Percentiles rank a stretch among this genome's conserved stretches.
phyloP scores from a whole-genome alignment of 2,888 invertebrate genomes.

The Scaptomyza polygonia region DNA sequence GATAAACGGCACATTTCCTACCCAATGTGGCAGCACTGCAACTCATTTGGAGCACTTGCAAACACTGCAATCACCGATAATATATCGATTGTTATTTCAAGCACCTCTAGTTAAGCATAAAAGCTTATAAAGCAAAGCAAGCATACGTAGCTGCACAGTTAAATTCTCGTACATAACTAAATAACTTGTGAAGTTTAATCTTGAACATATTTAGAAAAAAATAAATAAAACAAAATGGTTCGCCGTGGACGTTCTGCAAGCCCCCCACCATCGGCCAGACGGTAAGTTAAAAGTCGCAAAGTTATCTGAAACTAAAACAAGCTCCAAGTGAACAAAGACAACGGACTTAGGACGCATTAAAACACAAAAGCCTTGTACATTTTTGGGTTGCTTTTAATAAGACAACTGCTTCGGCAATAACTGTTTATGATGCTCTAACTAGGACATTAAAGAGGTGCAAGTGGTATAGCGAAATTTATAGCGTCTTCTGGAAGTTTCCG shows the following conservation, averaged over 20 bases:
- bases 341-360: constrained; percentile 1
- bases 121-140: constrained; percentile 53
- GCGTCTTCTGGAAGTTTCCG: constrained; percentile 51
- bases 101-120: constrained; percentile 11
- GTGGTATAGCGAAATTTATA: background rate
- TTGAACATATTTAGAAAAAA: constrained; percentile 11
- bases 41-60: background rate
- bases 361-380: background rate
- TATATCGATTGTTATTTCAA: constrained; percentile 11
- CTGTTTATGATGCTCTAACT: background rate
- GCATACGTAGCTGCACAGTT: constrained; percentile 31
- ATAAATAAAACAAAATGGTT: constrained; percentile 86
- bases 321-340: constrained; percentile 25
- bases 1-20: background rate
- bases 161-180: constrained; percentile 50
- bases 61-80: constrained; percentile 15
- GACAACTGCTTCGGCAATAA: background rate
- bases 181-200: constrained; percentile 25
- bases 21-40: constrained; percentile 21
- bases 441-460: background rate
- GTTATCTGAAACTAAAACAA: background rate
- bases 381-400: background rate
- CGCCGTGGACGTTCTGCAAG: constrained; percentile 90
- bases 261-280: constrained; percentile 88
- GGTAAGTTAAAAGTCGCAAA: constrained; percentile 83